Conservation (phyloP, 2,113 vertebrate species). For the Ptilonorhynchus violaceus region DNA sequence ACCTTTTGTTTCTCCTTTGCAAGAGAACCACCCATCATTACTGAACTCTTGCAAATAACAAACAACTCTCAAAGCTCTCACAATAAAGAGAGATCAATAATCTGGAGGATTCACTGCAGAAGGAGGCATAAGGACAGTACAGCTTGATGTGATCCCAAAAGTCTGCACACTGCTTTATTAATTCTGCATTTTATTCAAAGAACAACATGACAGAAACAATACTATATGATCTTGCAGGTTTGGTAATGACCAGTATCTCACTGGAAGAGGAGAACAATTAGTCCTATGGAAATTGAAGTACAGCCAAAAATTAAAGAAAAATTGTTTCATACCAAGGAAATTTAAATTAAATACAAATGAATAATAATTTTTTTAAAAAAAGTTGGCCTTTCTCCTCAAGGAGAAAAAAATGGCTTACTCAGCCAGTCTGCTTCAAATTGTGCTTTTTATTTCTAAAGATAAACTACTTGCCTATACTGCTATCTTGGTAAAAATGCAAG, state of each 20-base stretch:
- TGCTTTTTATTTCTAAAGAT: not conserved
- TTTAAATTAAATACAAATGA: not conserved
- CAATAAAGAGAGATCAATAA: not conserved
- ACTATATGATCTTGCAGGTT: not conserved
- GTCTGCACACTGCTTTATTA: not conserved
- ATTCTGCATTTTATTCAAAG: not conserved
- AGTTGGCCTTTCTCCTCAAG: not conserved
- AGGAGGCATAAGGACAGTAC: not conserved
- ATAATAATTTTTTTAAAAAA: not conserved
- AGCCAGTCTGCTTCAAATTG: not conserved
- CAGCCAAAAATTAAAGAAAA: not conserved
- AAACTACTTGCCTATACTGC: not conserved
- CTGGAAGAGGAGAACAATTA: not conserved
- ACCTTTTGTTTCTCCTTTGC: not conserved
- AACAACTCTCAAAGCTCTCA: not conserved
- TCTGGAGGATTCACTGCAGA: not conserved
- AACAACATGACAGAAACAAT: not conserved
- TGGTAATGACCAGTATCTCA: not conserved
- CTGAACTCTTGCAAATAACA: not conserved
- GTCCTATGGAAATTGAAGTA: not conserved
- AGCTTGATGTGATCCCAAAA: not conserved
- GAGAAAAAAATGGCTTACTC: not conserved
- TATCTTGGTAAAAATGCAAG: not conserved
- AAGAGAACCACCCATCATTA: not conserved
- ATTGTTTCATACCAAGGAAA: not conserved